Evolutionary conservation across 37 sponge, comb jelly and placozoan genomes (phyloP), one percentile per base, ranked within the genome.

Genomic region (Aplysina aerophoba): DNA sequence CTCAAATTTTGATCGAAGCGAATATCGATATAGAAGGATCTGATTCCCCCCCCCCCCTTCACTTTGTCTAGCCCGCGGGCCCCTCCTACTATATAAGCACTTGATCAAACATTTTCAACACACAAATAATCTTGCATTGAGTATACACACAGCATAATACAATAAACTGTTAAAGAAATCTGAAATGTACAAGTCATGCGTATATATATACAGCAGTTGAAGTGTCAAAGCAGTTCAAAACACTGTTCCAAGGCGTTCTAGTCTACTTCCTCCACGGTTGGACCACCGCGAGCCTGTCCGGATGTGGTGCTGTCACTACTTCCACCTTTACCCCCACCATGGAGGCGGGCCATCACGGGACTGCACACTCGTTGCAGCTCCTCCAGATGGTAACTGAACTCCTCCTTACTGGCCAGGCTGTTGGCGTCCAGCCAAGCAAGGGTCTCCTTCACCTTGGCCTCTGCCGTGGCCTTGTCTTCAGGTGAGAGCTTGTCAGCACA

Each of bases 261-360:
- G 86, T 90, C 90, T 13, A 90, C 63, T 75, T 90, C 90, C 61
- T 90, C 90, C 24, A 85, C 86, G 21, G 83, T 85, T 15, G 90
- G 90, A 28, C 86, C 90, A 38, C 53, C 21, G 27, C 78, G 69
- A n/a, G 83, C 31, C 3, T 41, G 57, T 39, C 34, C 37, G n/a
- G 68, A 58, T 27, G 4, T 0, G 0, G 31, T 17, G 6, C 54
- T 62, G 19, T 57, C 0, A 28, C 81, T 60, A 27, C 63, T 27
- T 25, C 27, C 25, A 4, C 63, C 62, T 22, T 57, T 2, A 27
- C 73, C 60, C 15, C 37, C 19, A 21, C 57, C 86, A 62, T 95
- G 84, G 0, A 96, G 86, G 81, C 94, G 91, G 24, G 87, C 81
- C 89, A 96, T 96, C 55, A 96, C 54, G 6, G 97, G 95, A 27